phyloP scores from a whole-genome alignment of 2,113 vertebrate genomes.

The Sinocyclocheilus anophthalmus region DNA sequence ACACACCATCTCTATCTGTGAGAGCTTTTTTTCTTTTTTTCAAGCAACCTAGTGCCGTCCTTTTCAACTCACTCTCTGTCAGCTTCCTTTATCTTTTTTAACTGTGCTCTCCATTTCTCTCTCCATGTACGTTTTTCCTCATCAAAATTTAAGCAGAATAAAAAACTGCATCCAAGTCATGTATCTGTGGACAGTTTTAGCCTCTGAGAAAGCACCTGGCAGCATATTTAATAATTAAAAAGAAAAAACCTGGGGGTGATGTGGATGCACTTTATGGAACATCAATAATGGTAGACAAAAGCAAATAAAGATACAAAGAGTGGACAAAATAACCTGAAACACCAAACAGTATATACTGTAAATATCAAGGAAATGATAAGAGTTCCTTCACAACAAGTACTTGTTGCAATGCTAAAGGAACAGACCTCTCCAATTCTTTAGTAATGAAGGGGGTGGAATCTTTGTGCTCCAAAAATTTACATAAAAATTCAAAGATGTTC shows the following conservation, averaged over 20 bases:
- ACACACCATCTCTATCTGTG: constrained; percentile 18
- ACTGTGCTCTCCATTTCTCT: constrained; percentile 53
- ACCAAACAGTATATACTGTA: not conserved
- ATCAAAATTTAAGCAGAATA: constrained; percentile 51
- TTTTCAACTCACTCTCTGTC: constrained; percentile 54
- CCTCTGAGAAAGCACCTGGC: not conserved
- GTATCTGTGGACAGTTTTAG: constrained; percentile 8
- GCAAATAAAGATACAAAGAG: constrained; percentile 12
- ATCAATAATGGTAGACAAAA: constrained; percentile 25
- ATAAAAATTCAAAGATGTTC: not conserved
- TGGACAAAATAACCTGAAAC: constrained; percentile 14
- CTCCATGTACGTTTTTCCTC: constrained; percentile 35
- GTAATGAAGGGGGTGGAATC: not conserved
- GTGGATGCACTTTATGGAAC: constrained; percentile 5
- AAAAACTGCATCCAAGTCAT: constrained; percentile 3
- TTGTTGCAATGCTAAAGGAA: not conserved
- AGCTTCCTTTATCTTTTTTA: constrained; percentile 58
- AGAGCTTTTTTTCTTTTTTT: constrained; percentile 13
- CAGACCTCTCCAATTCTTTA: not conserved
- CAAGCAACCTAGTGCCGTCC: constrained; percentile 47
- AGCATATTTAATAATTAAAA: not conserved
- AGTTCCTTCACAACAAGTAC: too few species aligned
- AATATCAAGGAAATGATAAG: not conserved
- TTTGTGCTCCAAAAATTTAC: not conserved
- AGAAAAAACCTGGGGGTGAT: not conserved